A percentile compares a stretch with the other conserved stretches of the same genome.
Conservation (phyloP, 2,888 invertebrate species). For the Argyresthia goedartella region DNA sequence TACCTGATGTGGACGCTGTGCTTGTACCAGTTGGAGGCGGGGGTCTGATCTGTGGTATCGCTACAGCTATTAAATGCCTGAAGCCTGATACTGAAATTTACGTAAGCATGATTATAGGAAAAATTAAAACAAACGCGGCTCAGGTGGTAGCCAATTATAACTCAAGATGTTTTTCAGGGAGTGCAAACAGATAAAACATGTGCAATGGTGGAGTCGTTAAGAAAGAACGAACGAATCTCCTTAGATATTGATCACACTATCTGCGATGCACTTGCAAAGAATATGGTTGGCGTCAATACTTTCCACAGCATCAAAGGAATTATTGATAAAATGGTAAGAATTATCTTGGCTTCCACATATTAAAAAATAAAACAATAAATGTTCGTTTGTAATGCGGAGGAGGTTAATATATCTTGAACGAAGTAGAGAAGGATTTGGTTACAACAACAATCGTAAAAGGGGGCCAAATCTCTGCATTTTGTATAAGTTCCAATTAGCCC, state of each 20-base stretch:
- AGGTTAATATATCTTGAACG: too few species aligned
- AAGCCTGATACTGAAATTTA: conserved; percentile 87
- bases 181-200: conserved; percentile 49
- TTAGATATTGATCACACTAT: conserved; percentile 77
- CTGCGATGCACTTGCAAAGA: conserved; percentile 81
- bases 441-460: too few species aligned
- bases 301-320: conserved; percentile 46
- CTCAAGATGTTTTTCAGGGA: conserved; percentile 26
- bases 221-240: conserved; percentile 78
- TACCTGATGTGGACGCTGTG: conserved; percentile 87
- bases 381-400: too few species aligned
- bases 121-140: too few species aligned
- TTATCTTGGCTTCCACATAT: too few species aligned
- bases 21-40: conserved; percentile 93
- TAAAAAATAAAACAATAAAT: too few species aligned
- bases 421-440: too few species aligned
- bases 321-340: conserved; percentile 54
- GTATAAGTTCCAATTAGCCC: too few species aligned
- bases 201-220: conserved; percentile 52
- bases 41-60: conserved; percentile 90
- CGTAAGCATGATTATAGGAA: conserved; percentile 70
- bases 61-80: conserved; percentile 87
- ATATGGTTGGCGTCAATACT: conserved; percentile 48
- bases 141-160: too few species aligned
- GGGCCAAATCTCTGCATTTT: too few species aligned